A percentile compares a stretch with the other conserved stretches of the same genome.
Evolutionary conservation across 2,113 vertebrate genomes (phyloP).

Genomic region (Labeo rohita): DNA sequence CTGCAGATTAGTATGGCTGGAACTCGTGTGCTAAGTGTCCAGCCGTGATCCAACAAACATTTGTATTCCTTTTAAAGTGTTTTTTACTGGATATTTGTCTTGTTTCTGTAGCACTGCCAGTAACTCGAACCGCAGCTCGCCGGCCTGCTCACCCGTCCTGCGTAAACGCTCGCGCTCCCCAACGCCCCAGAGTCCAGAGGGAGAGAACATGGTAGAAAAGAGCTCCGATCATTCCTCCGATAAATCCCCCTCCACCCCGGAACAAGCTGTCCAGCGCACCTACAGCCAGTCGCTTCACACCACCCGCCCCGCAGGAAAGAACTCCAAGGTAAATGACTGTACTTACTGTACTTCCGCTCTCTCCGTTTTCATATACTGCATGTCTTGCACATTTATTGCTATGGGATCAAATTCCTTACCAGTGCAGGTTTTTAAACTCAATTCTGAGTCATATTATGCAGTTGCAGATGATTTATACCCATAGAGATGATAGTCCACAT

Average conservation of each 20-base stretch:
- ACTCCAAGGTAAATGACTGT: constrained; percentile 84
- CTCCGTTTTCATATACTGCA: neutral
- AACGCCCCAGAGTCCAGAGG: constrained; percentile 80
- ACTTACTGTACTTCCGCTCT: neutral
- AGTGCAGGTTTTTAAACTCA: neutral
- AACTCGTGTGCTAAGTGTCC: neutral
- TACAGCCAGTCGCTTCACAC: constrained; percentile 80
- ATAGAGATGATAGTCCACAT: neutral
- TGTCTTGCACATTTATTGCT: neutral
- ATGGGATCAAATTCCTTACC: neutral
- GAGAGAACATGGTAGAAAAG: constrained; percentile 92
- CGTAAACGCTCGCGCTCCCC: constrained; percentile 87
- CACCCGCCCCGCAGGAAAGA: constrained; percentile 83
- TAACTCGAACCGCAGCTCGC: constrained; percentile 91
- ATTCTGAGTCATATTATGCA: neutral
- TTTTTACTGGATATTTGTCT: neutral
- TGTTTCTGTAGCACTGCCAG: constrained; percentile 83
- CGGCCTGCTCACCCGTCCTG: constrained; percentile 90
- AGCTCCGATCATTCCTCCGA: constrained; percentile 87
- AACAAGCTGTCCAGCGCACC: constrained; percentile 84
- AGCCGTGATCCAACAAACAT: neutral
- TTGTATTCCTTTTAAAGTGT: neutral
- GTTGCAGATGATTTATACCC: neutral
- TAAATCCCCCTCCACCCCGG: constrained; percentile 87
- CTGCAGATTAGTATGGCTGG: neutral